Conservation (phyloP, 1,140 invertebrate species). For the Leptinotarsa texana region DNA sequence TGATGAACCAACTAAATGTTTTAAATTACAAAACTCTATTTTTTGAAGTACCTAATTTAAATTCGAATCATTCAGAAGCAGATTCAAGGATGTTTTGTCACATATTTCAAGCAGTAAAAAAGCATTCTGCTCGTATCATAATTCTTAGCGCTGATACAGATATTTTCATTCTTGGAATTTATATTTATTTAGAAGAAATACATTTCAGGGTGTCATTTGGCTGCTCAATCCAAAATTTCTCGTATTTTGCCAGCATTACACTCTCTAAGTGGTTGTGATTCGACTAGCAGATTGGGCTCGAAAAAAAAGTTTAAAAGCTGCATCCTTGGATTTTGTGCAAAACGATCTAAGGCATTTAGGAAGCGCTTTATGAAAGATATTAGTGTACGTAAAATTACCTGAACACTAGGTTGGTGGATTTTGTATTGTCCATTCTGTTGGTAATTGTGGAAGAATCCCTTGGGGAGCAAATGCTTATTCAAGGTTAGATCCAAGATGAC, state of each 20-base stretch:
- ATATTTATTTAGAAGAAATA: conserved; percentile 6
- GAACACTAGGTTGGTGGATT: conserved; percentile 63
- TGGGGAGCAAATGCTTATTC: conserved; percentile 76
- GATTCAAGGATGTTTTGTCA: too few relatives aligned
- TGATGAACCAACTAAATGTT: too few relatives aligned
- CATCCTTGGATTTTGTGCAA: too few relatives aligned
- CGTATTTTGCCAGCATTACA: conserved; percentile 19
- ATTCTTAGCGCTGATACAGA: conserved; percentile 31
- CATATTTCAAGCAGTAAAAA: too few relatives aligned
- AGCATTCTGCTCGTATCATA: conserved; percentile 10
- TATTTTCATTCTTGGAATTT: conserved; percentile 33
- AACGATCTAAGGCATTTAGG: too few relatives aligned
- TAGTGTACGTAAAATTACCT: conserved; percentile 60
- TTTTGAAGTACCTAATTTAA: too few relatives aligned
- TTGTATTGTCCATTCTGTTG: conserved; percentile 70
- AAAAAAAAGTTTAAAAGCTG: too few relatives aligned
- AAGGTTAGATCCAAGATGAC: conserved; percentile 74
- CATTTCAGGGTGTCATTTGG: conserved; percentile 36
- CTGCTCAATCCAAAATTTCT: conserved; percentile 38
- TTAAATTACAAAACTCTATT: too few relatives aligned
- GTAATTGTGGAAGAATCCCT: conserved; percentile 72
- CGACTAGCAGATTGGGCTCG: too few relatives aligned
- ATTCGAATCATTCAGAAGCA: too few relatives aligned
- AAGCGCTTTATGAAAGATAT: not conserved
- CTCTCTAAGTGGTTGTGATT: too few relatives aligned